A percentile compares a stretch with the other conserved stretches of the same genome.
These are phyloP conservation scores for Tiphia femorata DNA, from an alignment of 2,888 invertebrate species.

Conservation along the genomic window DNA sequence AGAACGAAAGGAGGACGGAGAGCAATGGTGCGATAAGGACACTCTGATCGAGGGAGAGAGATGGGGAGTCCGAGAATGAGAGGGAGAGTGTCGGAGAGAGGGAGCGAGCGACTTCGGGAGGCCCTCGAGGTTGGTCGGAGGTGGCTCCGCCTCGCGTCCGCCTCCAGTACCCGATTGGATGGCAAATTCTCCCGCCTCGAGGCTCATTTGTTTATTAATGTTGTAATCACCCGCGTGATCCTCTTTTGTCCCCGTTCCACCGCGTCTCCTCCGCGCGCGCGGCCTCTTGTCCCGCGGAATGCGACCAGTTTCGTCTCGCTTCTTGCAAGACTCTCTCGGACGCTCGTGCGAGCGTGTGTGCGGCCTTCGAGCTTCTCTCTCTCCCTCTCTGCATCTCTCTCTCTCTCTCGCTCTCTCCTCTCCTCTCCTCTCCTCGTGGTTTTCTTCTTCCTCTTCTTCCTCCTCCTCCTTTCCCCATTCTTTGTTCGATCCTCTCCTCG, in stretches of 20 bases:
- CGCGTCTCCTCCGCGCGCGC: constrained; percentile 28
- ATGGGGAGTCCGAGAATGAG: constrained; percentile 11
- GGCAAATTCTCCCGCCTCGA: constrained; percentile 62
- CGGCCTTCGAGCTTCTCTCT: constrained; percentile 47
- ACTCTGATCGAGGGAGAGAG: constrained; percentile 13
- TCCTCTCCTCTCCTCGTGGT: neutral
- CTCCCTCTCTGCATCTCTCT: constrained; percentile 40
- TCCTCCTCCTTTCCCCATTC: neutral
- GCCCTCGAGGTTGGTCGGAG: constrained; percentile 57
- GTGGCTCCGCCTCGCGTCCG: constrained; percentile 63
- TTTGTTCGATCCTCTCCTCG: neutral
- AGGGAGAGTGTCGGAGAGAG: constrained; percentile 39
- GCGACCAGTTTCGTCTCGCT: constrained; percentile 63
- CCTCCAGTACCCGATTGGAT: constrained; percentile 63
- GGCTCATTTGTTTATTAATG: constrained; percentile 70
- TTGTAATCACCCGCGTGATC: constrained; percentile 68
- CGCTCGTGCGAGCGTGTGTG: too few relatives aligned
- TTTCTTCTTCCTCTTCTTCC: neutral
- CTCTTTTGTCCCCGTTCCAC: constrained; percentile 63
- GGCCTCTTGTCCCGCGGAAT: constrained; percentile 58
- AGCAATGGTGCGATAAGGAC: too few relatives aligned
- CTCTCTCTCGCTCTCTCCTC: constrained; percentile 10
- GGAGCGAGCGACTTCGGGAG: constrained; percentile 43
- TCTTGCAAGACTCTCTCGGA: constrained; percentile 48
- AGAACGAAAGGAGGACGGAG: too few relatives aligned